Evolutionary conservation across 2,797 vertebrate species (phyloP), one percentile per base, ranked within the genome.

Genomic region (Syngnathus acus): DNA sequence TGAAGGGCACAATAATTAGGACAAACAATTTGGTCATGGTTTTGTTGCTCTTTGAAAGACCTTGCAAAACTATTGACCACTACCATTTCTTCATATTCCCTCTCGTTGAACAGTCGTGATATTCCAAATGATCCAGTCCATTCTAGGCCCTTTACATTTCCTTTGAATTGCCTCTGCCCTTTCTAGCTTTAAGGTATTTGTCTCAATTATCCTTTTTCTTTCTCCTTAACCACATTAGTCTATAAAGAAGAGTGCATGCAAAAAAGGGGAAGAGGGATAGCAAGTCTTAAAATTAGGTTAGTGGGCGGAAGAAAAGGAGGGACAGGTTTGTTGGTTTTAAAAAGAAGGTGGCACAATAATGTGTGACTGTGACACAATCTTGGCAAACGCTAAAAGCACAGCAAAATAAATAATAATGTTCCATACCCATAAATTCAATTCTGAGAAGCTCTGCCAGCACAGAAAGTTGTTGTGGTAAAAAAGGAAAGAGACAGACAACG

Each of bases 361-460:
- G 87, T 79, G 85, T 88, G 87, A 90, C 82, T 86, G 82, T 89
- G 88, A 90, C 84, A 85, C 85, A 83, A 84, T 80, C 83, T 89
- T 79, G 81, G 88, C 86, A 90, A 86, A 82, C 74, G 79, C 82
- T 88, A 84, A 78, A 88, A 86, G 80, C 85, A 87, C 86, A 90
- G 84, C 79, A 88, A 86, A 91, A 89, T 89, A 84, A 92, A 91
- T 88, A 85, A 88, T 89, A 89, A 90, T 85, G 78, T 89, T 92
- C 84, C 92, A 93, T 93, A 93, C 92, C 92, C 88, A 88, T 90
- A 89, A 92, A 90, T 92, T 92, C 83, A 92, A 91, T 88, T 90
- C 89, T 90, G 89, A 92, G 90, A 90, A 91, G 88, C 88, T 89
- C 92, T 93, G 92, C 90, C 90, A 90, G 89, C 86, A 76, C 87